A percentile compares a stretch with the other conserved stretches of the same genome.
These are phyloP conservation scores for Cantharis rustica DNA, from an alignment of 2,888 invertebrate species.

Conservation along the genomic window DNA sequence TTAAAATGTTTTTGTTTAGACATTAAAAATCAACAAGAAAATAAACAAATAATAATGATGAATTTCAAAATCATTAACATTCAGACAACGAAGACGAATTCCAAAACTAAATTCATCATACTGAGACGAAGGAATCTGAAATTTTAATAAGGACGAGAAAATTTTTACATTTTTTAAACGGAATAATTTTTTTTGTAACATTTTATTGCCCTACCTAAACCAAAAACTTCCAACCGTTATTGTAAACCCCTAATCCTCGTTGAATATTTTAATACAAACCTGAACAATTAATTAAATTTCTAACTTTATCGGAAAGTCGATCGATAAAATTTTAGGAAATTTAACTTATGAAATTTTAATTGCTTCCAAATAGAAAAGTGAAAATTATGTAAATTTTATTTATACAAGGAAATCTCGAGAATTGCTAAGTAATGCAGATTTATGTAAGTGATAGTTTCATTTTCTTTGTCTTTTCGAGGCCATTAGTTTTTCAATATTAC, in stretches of 20 bases:
- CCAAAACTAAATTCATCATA: background rate
- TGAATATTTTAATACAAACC: conserved; percentile 1
- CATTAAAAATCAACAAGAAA: background rate
- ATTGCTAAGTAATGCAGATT: background rate
- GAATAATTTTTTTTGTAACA: background rate
- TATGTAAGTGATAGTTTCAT: background rate
- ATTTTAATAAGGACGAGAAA: background rate
- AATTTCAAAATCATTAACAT: background rate
- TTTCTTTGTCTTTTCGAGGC: background rate
- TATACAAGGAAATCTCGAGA: background rate
- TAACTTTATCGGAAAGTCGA: background rate
- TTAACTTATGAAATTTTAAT: background rate
- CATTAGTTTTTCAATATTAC: background rate
- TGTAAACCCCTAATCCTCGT: background rate
- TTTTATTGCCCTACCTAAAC: background rate
- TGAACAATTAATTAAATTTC: background rate
- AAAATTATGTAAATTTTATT: background rate
- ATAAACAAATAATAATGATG: background rate
- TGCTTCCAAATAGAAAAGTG: background rate
- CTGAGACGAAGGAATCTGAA: background rate
- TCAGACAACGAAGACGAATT: background rate
- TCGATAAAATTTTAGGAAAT: background rate
- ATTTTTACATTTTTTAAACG: background rate
- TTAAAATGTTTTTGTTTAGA: background rate
- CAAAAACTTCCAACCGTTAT: background rate